A percentile compares a stretch with the other conserved stretches of the same genome.
These are phyloP conservation scores for Alca torda DNA, from an alignment of 2,797 vertebrate species.

Conservation along the genomic window DNA sequence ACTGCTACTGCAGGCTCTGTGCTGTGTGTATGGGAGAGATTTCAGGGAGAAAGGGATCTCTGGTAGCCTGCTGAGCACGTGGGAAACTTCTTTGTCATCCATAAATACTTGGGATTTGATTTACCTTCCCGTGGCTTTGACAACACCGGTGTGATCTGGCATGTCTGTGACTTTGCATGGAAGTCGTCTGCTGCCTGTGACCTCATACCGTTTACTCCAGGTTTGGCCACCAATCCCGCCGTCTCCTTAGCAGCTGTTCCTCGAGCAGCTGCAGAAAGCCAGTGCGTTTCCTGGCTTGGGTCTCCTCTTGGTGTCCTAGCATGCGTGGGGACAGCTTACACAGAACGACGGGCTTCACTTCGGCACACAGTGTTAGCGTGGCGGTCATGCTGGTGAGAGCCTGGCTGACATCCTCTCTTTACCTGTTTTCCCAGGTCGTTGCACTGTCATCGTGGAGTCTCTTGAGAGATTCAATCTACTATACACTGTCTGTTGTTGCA, in stretches of 20 bases:
- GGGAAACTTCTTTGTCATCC: neutral
- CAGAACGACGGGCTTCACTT: accelerated
- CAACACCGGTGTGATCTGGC: neutral
- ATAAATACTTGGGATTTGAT: neutral
- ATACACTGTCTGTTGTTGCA: constrained; percentile 90
- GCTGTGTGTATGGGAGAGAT: neutral
- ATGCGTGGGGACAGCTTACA: accelerated
- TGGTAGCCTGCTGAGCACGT: neutral
- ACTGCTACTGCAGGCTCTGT: neutral
- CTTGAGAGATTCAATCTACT: constrained; percentile 91
- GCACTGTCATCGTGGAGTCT: constrained; percentile 90
- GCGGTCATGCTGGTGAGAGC: accelerated
- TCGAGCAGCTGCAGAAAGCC: accelerated
- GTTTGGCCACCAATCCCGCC: too few relatives aligned
- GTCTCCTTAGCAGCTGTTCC: neutral
- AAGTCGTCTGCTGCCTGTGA: neutral
- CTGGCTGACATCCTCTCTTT: neutral
- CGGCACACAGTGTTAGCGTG: neutral
- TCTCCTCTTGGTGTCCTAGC: accelerated
- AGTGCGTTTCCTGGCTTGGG: neutral
- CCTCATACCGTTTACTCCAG: neutral
- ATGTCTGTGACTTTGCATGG: neutral
- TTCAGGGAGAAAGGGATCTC: neutral
- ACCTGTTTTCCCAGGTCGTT: constrained; percentile 79
- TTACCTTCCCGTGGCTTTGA: neutral